These are phyloP conservation scores for Podocnemis expansa DNA, from an alignment of 2,113 vertebrate species.

Conservation along the genomic window DNA sequence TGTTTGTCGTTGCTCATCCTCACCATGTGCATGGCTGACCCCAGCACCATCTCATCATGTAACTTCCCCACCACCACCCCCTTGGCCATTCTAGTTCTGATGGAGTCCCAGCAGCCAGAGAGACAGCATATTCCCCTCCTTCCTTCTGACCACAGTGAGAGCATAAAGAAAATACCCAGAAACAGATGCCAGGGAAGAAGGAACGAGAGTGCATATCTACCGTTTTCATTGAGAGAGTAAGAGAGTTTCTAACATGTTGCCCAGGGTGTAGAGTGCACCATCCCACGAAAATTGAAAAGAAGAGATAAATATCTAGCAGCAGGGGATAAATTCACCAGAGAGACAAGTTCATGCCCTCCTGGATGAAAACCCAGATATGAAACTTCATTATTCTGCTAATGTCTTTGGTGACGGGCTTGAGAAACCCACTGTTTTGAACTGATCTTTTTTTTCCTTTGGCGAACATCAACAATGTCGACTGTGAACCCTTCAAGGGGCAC, in stretches of 20 bases:
- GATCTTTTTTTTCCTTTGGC: neutral
- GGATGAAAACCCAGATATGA: slow-evolving; percentile 54
- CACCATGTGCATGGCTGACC: neutral
- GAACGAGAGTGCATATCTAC: neutral
- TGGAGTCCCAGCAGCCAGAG: neutral
- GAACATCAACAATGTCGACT: neutral
- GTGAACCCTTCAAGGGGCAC: neutral
- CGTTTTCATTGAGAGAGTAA: neutral
- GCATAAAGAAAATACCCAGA: neutral
- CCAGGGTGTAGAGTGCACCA: neutral
- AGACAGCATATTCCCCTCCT: neutral
- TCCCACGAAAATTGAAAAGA: slow-evolving; percentile 33
- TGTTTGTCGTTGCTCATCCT: neutral
- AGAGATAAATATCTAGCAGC: slow-evolving; percentile 42
- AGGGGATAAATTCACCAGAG: slow-evolving; percentile 44
- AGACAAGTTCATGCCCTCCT: slow-evolving; percentile 53
- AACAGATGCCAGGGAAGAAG: rapidly evolving
- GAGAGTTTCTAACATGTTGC: neutral
- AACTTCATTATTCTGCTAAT: slow-evolving; percentile 38
- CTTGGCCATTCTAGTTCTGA: neutral
- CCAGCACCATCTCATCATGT: neutral
- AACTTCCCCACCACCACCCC: neutral
- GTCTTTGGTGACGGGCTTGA: neutral
- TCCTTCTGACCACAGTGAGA: neutral
- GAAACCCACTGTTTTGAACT: neutral